A percentile compares a stretch with the other conserved stretches of the same genome.
Evolutionary conservation across 2,113 vertebrate genomes (phyloP).

Genomic region (Ranitomeya imitator): DNA sequence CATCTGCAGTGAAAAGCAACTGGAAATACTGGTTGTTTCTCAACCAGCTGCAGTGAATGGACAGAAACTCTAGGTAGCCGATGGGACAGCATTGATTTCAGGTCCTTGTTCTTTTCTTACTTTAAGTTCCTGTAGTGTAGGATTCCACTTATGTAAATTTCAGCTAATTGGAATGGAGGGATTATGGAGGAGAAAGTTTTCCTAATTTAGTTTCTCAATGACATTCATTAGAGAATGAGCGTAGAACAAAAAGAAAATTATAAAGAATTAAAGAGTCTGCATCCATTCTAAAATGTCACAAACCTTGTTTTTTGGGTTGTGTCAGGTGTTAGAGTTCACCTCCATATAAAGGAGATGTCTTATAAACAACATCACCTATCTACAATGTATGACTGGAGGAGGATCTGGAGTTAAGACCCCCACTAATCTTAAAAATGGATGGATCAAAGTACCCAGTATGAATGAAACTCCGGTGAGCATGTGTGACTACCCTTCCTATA

Average conservation of each 20-base stretch:
- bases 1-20: background rate
- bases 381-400: too few species aligned
- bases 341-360: too few species aligned
- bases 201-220: too few species aligned
- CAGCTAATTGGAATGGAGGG: background rate
- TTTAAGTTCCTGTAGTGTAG: background rate
- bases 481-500: too few species aligned
- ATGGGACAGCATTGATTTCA: background rate
- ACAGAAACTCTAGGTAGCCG: background rate
- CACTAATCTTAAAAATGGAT: too few species aligned
- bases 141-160: background rate
- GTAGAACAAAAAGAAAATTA: background rate
- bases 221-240: background rate
- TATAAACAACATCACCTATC: too few species aligned
- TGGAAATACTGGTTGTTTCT: conserved; percentile 34
- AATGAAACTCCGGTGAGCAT: too few species aligned
- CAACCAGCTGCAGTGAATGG: background rate
- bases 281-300: background rate
- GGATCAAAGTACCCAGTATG: too few species aligned
- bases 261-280: background rate
- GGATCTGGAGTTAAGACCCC: too few species aligned
- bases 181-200: background rate
- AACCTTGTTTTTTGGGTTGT: background rate
- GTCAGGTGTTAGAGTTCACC: too few species aligned
- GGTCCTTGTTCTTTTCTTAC: background rate